Percentiles rank a stretch among this genome's conserved stretches.
Evolutionary conservation across 2,888 invertebrate genomes (phyloP).

Genomic region (Eristalis tenax): DNA sequence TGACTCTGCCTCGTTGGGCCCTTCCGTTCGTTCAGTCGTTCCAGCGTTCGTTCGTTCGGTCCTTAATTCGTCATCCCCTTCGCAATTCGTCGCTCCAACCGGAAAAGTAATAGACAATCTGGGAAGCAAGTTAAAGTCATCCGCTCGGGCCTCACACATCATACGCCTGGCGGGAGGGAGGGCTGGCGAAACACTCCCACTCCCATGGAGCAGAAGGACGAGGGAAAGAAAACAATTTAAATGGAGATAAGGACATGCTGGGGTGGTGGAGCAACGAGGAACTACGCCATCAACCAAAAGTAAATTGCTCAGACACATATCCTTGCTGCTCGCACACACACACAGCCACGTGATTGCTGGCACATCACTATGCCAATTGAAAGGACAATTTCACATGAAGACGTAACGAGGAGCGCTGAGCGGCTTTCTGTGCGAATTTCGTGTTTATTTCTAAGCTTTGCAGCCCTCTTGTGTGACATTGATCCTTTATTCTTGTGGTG

Average conservation of each 20-base stretch:
- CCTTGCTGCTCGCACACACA: neutral
- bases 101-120: conserved; percentile 71
- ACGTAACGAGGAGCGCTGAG: neutral
- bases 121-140: conserved; percentile 64
- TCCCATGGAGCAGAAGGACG: neutral
- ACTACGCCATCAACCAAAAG: conserved; percentile 5
- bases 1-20: conserved; percentile 9
- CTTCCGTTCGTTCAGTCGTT: neutral
- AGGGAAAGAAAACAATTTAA: conserved; percentile 56
- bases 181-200: neutral
- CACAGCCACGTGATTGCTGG: neutral
- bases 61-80: conserved; percentile 47
- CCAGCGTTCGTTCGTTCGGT: neutral
- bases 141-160: conserved; percentile 36
- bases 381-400: conserved; percentile 39
- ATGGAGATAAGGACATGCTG: conserved; percentile 58
- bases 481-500: conserved; percentile 38
- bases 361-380: conserved; percentile 41
- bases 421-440: conserved; percentile 30
- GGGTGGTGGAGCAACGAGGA: neutral
- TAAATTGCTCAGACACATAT: conserved; percentile 40
- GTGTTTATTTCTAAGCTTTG: conserved; percentile 56
- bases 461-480: conserved; percentile 65
- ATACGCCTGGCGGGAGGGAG: conserved; percentile 16
- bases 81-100: conserved; percentile 33